phyloP scores from a whole-genome alignment of 2,113 vertebrate species.

The Pyxicephalus adspersus region DNA sequence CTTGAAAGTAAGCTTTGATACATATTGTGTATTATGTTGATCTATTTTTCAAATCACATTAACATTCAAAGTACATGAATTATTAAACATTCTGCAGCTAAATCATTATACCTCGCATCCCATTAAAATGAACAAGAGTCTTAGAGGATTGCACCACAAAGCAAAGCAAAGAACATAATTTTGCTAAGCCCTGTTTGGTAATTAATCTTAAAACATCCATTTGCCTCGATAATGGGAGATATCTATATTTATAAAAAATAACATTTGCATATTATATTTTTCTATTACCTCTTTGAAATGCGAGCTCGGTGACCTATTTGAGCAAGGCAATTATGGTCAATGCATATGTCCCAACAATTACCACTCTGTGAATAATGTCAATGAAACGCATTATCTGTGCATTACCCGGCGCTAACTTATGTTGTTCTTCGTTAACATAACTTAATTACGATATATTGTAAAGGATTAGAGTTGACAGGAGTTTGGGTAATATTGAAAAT shows the following conservation, averaged over 20 bases:
- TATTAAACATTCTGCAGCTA: constrained; percentile 46
- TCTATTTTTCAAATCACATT: constrained; percentile 54
- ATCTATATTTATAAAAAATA: constrained; percentile 37
- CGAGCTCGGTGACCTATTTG: constrained; percentile 34
- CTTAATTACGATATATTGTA: constrained; percentile 44
- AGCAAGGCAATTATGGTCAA: constrained; percentile 43
- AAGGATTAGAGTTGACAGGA: constrained; percentile 18
- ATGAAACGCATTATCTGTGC: constrained; percentile 33
- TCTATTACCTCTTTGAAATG: constrained; percentile 43
- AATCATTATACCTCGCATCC: constrained; percentile 53
- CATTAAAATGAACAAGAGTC: constrained; percentile 49
- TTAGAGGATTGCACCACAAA: constrained; percentile 41
- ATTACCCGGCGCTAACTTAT: constrained; percentile 4
- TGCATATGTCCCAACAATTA: constrained; percentile 50
- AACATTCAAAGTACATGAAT: constrained; percentile 54
- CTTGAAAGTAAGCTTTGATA: constrained; percentile 48
- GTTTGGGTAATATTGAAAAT: constrained; percentile 9
- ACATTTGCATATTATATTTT: constrained; percentile 40
- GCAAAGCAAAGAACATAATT: constrained; percentile 31
- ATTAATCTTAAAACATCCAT: constrained; percentile 52
- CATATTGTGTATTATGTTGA: constrained; percentile 43
- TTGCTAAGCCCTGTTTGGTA: constrained; percentile 31
- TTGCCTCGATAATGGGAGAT: constrained; percentile 9
- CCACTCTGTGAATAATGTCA: constrained; percentile 30
- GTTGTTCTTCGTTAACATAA: constrained; percentile 21